Evolutionary conservation across 1,140 invertebrate genomes (phyloP), one percentile per base, ranked within the genome.

Genomic region (Rhyacophila brunnea): DNA sequence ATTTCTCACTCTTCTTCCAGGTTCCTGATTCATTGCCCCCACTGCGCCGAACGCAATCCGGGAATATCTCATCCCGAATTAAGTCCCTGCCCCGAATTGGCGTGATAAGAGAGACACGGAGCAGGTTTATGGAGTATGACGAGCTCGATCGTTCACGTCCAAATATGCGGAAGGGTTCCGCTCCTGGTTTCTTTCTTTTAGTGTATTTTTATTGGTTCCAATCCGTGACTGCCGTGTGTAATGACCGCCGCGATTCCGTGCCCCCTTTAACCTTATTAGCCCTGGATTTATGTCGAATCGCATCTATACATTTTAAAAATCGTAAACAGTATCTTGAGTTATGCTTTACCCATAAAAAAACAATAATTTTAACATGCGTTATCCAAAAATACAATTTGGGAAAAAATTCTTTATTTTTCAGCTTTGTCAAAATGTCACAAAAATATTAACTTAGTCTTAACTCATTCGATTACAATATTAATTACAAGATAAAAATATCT

Each of bases 211-310:
- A 65, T 65, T 61, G 63, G 58, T 52, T 65, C 60, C 58, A 54
- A 65, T 61, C 50, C 63, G 63, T 65, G 63, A 65, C 63, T 65
- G 58, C 58, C 63, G 63, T 58, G 63, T 65, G 58, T 65, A 65
- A 65, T 65, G 52, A 50, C 58, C 54, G 51, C 49, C 48, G 49
- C 49, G 54, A 50, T 64, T 64, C 23, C 23, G 23, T 28, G 9
- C 23, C 23, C 23, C 23, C 23, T 28, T 28, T 28, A 28, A 28
- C 23, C 23, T 28, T 28, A 28, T 28, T 28, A 28, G 23, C 23
- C 9, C 23, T 3, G 23, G 23, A 28, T 28, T 28, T 28, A 28
- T 28, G 23, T n/a, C n/a, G n/a, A n/a, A n/a, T n/a, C n/a, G n/a
- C n/a, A n/a, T n/a, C n/a, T n/a, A n/a, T n/a, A n/a, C n/a, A n/a